Percentiles rank a stretch among this genome's conserved stretches.
phyloP scores from a whole-genome alignment of 2,888 invertebrate species.

The Andricus quercusramuli region DNA sequence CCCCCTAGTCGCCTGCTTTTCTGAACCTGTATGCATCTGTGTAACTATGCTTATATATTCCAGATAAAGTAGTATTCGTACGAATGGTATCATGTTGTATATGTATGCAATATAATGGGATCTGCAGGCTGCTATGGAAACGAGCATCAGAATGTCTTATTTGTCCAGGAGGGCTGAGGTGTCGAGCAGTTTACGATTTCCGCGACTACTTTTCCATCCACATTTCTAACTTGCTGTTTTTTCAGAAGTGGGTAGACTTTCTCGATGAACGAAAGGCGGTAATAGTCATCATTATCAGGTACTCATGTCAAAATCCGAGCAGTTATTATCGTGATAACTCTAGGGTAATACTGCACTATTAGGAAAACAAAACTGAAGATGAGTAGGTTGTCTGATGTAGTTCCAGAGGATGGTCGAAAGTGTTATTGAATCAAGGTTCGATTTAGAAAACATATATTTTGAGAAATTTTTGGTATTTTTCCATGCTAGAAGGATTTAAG shows the following conservation, averaged over 20 bases:
- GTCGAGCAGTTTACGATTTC: conserved; percentile 77
- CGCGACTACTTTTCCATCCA: conserved; percentile 64
- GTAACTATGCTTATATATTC: background rate
- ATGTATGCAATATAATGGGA: background rate
- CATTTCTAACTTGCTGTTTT: conserved; percentile 56
- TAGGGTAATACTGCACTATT: background rate
- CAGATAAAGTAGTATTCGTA: background rate
- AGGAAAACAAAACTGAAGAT: background rate
- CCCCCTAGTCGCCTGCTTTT: background rate
- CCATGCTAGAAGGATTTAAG: too few species aligned
- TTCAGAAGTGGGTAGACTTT: conserved; percentile 35
- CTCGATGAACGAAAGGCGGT: conserved; percentile 2
- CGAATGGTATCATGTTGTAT: background rate
- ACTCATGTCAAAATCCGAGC: background rate
- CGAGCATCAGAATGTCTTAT: conserved; percentile 68
- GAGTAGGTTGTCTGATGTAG: background rate
- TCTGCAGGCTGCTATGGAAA: conserved; percentile 40
- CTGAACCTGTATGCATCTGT: conserved; percentile 35
- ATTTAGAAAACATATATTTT: too few species aligned
- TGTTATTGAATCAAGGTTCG: too few species aligned
- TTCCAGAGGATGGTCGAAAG: background rate
- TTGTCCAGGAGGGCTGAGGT: conserved; percentile 76
- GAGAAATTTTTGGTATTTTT: too few species aligned
- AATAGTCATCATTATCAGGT: conserved; percentile 24
- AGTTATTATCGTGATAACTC: background rate